phyloP scores from a whole-genome alignment of 2,888 invertebrate species.

The Callyntrura sp. region DNA sequence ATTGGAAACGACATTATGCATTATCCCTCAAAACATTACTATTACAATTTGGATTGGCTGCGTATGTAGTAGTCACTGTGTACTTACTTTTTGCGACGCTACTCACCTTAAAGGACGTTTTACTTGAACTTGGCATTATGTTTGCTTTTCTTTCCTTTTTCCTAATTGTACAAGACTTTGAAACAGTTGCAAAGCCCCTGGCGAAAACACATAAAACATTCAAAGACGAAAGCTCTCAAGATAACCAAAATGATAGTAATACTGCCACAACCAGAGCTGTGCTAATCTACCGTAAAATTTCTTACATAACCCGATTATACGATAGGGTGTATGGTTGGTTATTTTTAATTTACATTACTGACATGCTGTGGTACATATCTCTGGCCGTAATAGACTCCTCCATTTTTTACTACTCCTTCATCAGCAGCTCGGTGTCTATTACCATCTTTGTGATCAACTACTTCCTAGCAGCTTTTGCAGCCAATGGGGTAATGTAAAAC shows the following conservation, averaged over 20 bases:
- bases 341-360: not conserved
- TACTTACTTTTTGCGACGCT: not conserved
- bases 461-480: slow-evolving; percentile 15
- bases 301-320: not conserved
- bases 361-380: not conserved
- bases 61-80: not conserved
- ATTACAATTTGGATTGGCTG: not conserved
- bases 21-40: not conserved
- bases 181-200: too few relatives aligned
- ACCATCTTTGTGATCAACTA: not conserved
- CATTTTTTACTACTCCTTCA: not conserved
- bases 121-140: not conserved
- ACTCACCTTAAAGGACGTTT: not conserved
- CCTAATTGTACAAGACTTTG: not conserved
- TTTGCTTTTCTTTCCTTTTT: not conserved
- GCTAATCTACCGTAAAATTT: not conserved
- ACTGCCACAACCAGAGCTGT: not conserved
- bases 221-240: not conserved
- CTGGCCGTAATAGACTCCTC: not conserved
- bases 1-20: not conserved
- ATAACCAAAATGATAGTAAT: too few relatives aligned
- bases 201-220: too few relatives aligned
- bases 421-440: not conserved
- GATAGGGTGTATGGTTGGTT: not conserved
- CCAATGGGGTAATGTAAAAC: slow-evolving; percentile 11